Evolutionary conservation across 2,888 invertebrate genomes (phyloP), one percentile per base, ranked within the genome.

Genomic region (Hydropsyche betteni): DNA sequence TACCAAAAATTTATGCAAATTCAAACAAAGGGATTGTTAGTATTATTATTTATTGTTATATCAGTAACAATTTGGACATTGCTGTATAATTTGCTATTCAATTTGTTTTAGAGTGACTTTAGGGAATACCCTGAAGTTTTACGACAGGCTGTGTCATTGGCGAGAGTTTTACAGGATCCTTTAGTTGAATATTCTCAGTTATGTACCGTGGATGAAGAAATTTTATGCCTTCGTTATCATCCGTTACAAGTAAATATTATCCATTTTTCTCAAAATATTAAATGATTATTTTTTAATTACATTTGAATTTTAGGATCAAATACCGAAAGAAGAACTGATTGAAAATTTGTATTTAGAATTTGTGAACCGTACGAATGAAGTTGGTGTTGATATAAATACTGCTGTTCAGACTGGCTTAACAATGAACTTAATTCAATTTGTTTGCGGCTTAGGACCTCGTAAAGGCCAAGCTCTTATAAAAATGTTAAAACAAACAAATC

Each of bases 301-400:
- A 14, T 53, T 70, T 61, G 12, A 50, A 33, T 74, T 76, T 36
- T 92, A 94, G 85, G 94, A 94, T 82, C 93, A 94, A 82, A 84
- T 94, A 76, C 84, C 91, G 0, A 95, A 95, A 82, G 98, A 98
- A 75, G 94, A 95, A 72, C 86, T 99, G 64, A 84, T 96, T 2
- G 94, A 95, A 81, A 93, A 93, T 52, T 88, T 99, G 5, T 92
- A 94, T 79, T 85, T 96, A 74, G 98, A 99, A 87, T 94, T 94
- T 82, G 95, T 99, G 1, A 98, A 98, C 83, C 89, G 97, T 74
- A 95, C 98, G 0, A 99, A 99, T 83, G 99, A 99, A 88, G 98
- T 99, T 0, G 99, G 99, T 6, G 97, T 99, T 0, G 99, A 99
- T 82, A 92, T 99, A 8, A 99, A 99, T 83, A 90, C 94, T 81